A percentile compares a stretch with the other conserved stretches of the same genome.
phyloP scores from a whole-genome alignment of 2,888 invertebrate genomes.

The Macaria liturata region DNA sequence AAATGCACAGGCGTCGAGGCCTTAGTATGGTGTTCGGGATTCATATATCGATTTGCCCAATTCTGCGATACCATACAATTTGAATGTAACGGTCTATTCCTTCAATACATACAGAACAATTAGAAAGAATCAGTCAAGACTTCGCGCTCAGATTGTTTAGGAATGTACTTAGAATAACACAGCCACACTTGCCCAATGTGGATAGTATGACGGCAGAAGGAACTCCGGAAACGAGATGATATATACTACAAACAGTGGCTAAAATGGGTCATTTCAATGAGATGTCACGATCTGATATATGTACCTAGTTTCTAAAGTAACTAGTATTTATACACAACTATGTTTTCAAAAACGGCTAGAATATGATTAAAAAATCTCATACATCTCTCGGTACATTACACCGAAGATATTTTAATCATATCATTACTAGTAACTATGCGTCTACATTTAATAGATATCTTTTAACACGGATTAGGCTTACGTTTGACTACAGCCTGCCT shows the following conservation, averaged over 20 bases:
- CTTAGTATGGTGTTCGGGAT: slow-evolving; percentile 50
- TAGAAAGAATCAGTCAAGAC: slow-evolving; percentile 66
- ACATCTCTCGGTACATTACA: too few species aligned
- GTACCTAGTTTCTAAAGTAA: slow-evolving; percentile 8
- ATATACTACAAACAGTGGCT: slow-evolving; percentile 13
- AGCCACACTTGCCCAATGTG: slow-evolving; percentile 50
- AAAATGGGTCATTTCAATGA: slow-evolving; percentile 16
- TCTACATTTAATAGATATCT: too few species aligned
- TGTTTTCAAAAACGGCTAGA: too few species aligned
- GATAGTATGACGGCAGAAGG: slow-evolving; percentile 22
- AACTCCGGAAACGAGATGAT: not conserved
- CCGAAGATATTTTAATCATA: too few species aligned
- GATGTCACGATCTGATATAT: slow-evolving; percentile 15
- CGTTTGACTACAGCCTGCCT: too few species aligned
- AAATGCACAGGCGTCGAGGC: slow-evolving; percentile 74
- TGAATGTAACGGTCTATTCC: slow-evolving; percentile 37
- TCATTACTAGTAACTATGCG: too few species aligned
- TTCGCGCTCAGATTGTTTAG: slow-evolving; percentile 59
- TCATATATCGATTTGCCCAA: slow-evolving; percentile 40
- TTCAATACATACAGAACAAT: slow-evolving; percentile 55
- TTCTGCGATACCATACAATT: slow-evolving; percentile 33
- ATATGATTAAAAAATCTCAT: too few species aligned
- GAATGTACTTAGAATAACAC: slow-evolving; percentile 78
- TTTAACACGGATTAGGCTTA: too few species aligned
- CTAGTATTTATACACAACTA: too few species aligned